A percentile compares a stretch with the other conserved stretches of the same genome.
phyloP scores from a whole-genome alignment of 2,888 invertebrate genomes.

The Galerucella nymphaeae region DNA sequence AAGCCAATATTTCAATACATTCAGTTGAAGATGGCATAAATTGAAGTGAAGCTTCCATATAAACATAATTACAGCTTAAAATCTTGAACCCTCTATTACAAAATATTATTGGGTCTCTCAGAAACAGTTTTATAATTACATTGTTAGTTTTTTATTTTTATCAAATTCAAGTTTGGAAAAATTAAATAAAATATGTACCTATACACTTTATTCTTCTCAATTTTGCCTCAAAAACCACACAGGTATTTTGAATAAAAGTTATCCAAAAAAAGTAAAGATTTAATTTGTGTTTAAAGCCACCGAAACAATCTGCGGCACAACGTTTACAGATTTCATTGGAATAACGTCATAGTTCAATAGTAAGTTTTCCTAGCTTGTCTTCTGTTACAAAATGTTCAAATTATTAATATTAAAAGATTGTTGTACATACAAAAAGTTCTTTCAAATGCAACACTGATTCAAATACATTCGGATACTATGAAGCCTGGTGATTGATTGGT shows the following conservation, averaged over 20 bases:
- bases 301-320: conserved; percentile 51
- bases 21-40: no score
- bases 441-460: background rate
- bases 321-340: conserved; percentile 61
- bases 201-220: background rate
- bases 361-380: conserved; percentile 18
- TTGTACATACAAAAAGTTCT: background rate
- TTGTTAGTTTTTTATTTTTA: no score
- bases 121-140: no score
- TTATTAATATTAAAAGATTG: background rate
- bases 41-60: no score
- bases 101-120: no score
- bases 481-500: no score
- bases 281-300: conserved; percentile 47
- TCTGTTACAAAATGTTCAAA: background rate
- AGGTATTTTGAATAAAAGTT: background rate
- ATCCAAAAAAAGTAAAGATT: background rate
- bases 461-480: background rate
- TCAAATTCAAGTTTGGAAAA: no score
- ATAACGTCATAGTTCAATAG: conserved; percentile 53
- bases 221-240: background rate
- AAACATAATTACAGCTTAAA: no score
- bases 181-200: no score
- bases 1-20: no score
- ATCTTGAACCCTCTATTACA: no score